These are phyloP conservation scores for Cataglyphis livida DNA, from an alignment of 2,888 invertebrate species.

Conservation along the genomic window DNA sequence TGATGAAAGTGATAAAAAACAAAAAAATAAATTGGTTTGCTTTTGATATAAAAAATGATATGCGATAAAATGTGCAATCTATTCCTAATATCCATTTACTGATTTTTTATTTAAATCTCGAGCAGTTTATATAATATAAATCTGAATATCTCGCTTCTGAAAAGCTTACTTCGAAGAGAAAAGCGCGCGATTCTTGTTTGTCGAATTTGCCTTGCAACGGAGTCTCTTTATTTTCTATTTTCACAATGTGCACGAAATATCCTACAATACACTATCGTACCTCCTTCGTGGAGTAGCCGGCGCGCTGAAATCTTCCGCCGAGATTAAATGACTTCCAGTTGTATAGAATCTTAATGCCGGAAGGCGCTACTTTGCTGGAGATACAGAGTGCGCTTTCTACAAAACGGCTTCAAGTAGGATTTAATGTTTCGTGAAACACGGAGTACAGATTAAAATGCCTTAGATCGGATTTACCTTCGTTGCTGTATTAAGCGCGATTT, in stretches of 20 bases:
- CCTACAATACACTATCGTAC: constrained; percentile 30
- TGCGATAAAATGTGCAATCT: neutral
- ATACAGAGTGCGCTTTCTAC: constrained; percentile 49
- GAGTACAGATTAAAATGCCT: constrained; percentile 53
- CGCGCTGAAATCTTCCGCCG: constrained; percentile 50
- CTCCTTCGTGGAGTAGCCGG: constrained; percentile 39
- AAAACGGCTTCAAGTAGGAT: constrained; percentile 49
- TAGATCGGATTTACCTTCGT: constrained; percentile 45
- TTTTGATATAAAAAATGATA: neutral
- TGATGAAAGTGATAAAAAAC: too few species aligned
- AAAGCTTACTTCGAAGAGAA: neutral
- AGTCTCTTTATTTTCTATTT: constrained; percentile 39
- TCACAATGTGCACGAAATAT: constrained; percentile 45
- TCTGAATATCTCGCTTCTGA: neutral
- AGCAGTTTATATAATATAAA: constrained; percentile 14
- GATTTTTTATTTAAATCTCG: constrained; percentile 15
- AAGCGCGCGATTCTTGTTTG: constrained; percentile 30
- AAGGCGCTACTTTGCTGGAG: constrained; percentile 48
- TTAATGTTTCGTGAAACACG: constrained; percentile 56
- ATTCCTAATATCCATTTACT: neutral
- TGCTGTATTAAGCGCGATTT: constrained; percentile 46
- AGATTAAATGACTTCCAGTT: constrained; percentile 56
- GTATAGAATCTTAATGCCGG: constrained; percentile 55
- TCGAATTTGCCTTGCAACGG: constrained; percentile 48
- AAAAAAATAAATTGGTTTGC: neutral